Percentiles rank a stretch among this genome's conserved stretches.
phyloP scores from a whole-genome alignment of 2,888 invertebrate species.

The Tetramorium bicarinatum region DNA sequence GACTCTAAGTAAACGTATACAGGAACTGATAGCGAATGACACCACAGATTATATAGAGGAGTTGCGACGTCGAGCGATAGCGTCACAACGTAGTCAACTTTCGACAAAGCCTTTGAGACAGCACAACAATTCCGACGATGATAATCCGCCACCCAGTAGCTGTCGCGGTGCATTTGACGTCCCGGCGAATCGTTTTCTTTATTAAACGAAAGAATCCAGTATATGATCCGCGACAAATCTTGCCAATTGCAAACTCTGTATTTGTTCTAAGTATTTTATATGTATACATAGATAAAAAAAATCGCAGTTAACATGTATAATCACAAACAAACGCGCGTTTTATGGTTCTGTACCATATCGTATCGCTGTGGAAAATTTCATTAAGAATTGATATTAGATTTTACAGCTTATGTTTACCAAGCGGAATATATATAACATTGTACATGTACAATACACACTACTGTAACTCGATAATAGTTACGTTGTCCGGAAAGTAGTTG shows the following conservation, averaged over 20 bases:
- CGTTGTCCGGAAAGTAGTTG: neutral
- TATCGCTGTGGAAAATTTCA: slow-evolving; percentile 19
- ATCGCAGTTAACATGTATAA: neutral
- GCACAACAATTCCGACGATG: slow-evolving; percentile 85
- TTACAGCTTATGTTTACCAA: slow-evolving; percentile 19
- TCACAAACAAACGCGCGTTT: neutral
- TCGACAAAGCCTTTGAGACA: slow-evolving; percentile 56
- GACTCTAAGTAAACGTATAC: slow-evolving; percentile 79
- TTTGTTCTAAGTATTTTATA: slow-evolving; percentile 35
- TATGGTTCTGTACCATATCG: slow-evolving; percentile 40
- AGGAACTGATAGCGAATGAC: slow-evolving; percentile 81
- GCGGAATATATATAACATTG: slow-evolving; percentile 2
- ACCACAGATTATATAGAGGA: slow-evolving; percentile 79
- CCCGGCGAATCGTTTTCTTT: slow-evolving; percentile 78
- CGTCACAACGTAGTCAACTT: slow-evolving; percentile 66
- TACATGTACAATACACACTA: slow-evolving; percentile 5
- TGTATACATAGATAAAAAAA: neutral
- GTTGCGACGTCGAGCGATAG: slow-evolving; percentile 77
- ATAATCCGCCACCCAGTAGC: slow-evolving; percentile 87
- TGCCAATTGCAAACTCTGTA: slow-evolving; percentile 10
- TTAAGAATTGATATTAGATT: slow-evolving; percentile 20
- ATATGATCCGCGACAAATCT: neutral
- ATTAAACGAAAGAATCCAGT: slow-evolving; percentile 65
- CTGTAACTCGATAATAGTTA: slow-evolving; percentile 25
- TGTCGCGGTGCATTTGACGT: slow-evolving; percentile 86